A percentile compares a stretch with the other conserved stretches of the same genome.
phyloP scores from a whole-genome alignment of 2,797 vertebrate species.

The Podarcis siculus region DNA sequence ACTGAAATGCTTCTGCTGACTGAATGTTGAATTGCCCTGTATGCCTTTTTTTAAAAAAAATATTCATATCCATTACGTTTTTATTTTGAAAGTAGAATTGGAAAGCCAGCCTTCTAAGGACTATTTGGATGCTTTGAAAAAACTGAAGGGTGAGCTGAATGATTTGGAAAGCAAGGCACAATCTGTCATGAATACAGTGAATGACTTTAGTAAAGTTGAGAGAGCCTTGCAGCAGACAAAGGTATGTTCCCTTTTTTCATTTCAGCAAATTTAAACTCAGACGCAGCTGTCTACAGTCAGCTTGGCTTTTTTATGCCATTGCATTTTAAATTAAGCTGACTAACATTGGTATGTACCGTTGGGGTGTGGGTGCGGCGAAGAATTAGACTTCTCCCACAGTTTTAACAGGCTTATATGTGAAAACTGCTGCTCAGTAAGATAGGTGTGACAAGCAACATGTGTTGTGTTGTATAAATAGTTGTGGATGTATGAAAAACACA shows the following conservation, averaged over 20 bases:
- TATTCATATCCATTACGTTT: background rate
- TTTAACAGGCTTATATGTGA: background rate
- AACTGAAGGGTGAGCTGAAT: slow-evolving; percentile 61
- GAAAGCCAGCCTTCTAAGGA: slow-evolving; percentile 72
- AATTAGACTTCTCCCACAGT: background rate
- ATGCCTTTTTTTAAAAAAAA: background rate
- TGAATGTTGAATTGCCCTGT: background rate
- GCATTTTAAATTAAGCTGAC: background rate
- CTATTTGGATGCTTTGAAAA: slow-evolving; percentile 76
- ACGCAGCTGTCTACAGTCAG: background rate
- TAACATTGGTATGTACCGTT: background rate
- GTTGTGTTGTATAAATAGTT: background rate
- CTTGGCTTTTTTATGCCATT: background rate
- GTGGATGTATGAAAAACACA: background rate
- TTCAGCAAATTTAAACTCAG: background rate
- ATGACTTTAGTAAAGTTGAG: slow-evolving; percentile 76
- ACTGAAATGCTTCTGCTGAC: too few relatives aligned
- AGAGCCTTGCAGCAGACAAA: slow-evolving; percentile 83
- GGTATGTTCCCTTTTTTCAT: slow-evolving; percentile 72
- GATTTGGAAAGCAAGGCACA: slow-evolving; percentile 77
- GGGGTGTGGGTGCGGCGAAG: background rate
- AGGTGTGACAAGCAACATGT: background rate
- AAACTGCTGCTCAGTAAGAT: background rate
- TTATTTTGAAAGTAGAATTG: slow-evolving; percentile 71
- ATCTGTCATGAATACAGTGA: slow-evolving; percentile 61